Evolutionary conservation across 2,113 vertebrate species (phyloP).

Genomic region (Cebus imitator): DNA sequence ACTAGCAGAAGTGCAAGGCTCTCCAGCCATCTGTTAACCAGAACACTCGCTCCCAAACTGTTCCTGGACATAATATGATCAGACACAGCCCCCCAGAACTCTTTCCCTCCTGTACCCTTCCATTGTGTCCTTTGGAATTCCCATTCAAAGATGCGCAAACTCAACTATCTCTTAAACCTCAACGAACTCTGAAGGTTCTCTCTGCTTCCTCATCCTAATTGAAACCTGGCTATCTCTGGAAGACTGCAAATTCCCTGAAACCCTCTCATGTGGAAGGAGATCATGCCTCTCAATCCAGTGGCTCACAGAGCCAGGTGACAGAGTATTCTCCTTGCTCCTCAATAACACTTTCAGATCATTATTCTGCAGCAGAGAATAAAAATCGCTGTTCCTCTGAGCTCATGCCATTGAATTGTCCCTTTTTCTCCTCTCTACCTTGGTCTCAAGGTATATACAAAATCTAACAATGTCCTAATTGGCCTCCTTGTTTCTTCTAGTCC

Average conservation of each 20-base stretch:
- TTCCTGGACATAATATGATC: background rate
- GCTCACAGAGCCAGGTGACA: background rate
- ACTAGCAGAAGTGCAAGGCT: background rate
- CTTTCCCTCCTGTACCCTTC: background rate
- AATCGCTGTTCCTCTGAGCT: background rate
- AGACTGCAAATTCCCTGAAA: background rate
- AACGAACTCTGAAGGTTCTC: background rate
- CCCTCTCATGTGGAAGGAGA: background rate
- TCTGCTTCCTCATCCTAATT: background rate
- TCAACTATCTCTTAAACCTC: background rate
- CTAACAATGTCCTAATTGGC: background rate
- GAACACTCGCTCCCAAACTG: background rate
- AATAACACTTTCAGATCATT: background rate
- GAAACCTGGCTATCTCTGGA: background rate
- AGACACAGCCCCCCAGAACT: background rate
- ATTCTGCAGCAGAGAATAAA: background rate
- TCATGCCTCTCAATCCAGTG: background rate
- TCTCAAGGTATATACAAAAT: background rate
- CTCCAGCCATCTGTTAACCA: background rate
- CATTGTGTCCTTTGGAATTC: background rate
- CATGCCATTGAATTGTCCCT: background rate
- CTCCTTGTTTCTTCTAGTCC: background rate
- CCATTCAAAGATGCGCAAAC: background rate
- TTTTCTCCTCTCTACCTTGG: background rate
- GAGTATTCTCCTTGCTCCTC: background rate